A percentile compares a stretch with the other conserved stretches of the same genome.
Conservation (phyloP, 1,140 invertebrate genomes). For the Drosophila lacteicornis region DNA sequence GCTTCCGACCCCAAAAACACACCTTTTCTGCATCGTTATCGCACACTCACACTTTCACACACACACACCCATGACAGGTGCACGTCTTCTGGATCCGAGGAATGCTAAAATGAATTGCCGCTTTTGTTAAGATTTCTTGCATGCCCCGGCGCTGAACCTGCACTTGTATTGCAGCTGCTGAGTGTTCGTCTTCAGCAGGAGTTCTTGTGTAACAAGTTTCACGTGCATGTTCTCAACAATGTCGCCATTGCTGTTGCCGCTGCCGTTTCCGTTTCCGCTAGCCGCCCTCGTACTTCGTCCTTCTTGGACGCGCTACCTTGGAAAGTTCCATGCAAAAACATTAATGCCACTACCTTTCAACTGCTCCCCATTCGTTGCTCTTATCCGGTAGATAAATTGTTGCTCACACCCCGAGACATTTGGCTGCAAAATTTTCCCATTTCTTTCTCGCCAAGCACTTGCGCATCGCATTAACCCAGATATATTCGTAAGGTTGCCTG, state of each 20-base stretch:
- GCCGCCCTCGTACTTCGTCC: constrained; percentile 12
- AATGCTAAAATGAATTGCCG: constrained; percentile 81
- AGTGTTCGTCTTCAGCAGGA: constrained; percentile 29
- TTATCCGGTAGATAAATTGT: constrained; percentile 73
- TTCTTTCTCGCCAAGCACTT: constrained; percentile 66
- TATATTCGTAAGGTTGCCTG: constrained; percentile 33
- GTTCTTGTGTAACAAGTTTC: constrained; percentile 74
- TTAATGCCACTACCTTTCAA: constrained; percentile 59
- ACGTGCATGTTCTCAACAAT: constrained; percentile 80
- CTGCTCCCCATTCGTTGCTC: constrained; percentile 41
- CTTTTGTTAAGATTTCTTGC: constrained; percentile 80
- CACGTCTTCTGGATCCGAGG: constrained; percentile 71
- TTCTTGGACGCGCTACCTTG: constrained; percentile 51
- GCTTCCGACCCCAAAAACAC: constrained; percentile 37
- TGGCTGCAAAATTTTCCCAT: constrained; percentile 59
- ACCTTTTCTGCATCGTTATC: constrained; percentile 13
- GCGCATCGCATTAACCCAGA: constrained; percentile 67
- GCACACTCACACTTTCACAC: constrained; percentile 11
- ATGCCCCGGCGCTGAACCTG: constrained; percentile 42
- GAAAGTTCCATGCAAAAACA: constrained; percentile 67
- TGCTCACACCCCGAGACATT: constrained; percentile 28
- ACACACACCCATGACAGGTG: constrained; percentile 65
- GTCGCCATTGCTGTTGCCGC: constrained; percentile 62
- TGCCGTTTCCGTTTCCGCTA: constrained; percentile 35
- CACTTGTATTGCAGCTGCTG: constrained; percentile 37